Evolutionary conservation across 2,113 vertebrate species (phyloP).

Genomic region (Chloebia gouldiae): DNA sequence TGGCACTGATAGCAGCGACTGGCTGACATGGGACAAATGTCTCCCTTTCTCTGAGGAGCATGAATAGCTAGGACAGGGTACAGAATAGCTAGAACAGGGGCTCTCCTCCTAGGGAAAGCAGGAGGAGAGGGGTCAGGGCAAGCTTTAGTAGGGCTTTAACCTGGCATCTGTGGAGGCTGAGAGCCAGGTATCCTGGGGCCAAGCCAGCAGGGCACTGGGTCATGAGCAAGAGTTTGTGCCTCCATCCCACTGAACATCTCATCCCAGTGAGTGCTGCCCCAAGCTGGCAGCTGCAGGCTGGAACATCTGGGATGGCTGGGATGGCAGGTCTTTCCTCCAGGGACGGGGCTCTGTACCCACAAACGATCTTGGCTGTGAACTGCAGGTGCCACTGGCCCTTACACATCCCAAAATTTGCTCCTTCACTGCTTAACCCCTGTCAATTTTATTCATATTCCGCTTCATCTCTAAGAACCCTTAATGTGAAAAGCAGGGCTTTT

Average conservation of each 20-base stretch:
- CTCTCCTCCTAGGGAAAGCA: fast-evolving
- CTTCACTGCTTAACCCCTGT: neutral
- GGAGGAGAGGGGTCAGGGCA: neutral
- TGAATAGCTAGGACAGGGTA: fast-evolving
- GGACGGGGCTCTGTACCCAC: neutral
- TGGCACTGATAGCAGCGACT: neutral
- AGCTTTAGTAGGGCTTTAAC: neutral
- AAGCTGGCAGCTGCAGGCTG: neutral
- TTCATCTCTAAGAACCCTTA: neutral
- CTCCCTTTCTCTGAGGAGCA: neutral
- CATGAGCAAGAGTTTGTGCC: neutral
- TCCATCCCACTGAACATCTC: neutral
- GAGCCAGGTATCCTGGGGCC: fast-evolving
- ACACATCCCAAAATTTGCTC: neutral
- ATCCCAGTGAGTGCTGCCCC: neutral
- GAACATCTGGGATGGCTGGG: neutral
- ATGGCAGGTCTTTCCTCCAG: neutral
- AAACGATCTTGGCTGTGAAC: neutral
- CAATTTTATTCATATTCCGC: neutral
- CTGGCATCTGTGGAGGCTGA: fast-evolving
- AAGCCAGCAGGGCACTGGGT: neutral
- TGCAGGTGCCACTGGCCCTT: neutral
- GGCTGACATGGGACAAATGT: neutral
- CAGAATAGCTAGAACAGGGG: no score
- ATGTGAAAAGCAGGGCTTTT: neutral